Base-by-base conservation (phyloP, 2,797 vertebrate species). In the Buceros bicornis region DNA sequence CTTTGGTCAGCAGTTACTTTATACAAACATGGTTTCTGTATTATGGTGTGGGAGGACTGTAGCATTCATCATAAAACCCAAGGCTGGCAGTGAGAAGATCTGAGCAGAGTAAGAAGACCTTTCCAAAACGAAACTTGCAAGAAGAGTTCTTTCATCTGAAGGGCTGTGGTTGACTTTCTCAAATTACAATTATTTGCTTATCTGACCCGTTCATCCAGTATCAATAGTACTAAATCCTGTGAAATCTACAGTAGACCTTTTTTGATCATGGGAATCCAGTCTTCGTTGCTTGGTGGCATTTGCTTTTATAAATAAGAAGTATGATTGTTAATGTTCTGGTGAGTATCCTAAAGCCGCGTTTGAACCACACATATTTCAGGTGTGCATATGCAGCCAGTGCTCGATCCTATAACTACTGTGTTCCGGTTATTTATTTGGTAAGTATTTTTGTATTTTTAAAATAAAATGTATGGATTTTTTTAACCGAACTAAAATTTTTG, bases 401-500 rank as follows among this genome's bases (percentile, higher is more conserved):
- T 84, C 54, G 24, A n/a, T 50, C n/a, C 42, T 87, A 4, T 74
- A 77, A 56, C 31, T 14, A 2, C 25, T 70, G 16, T 60, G 29
- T 80, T 71, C 31, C 40, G 33, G 62, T 78, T 79, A 76, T 78
- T 84, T 70, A 35, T 84, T 79, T 82, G 95, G 71, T 97, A 87
- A 89, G 80, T 95, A 82, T 90, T 90, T 58, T 71, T 10, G 15
- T 72, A 47, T 77, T 91, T 89, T 69, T 51, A 17, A 86, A 88
- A 82, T 66, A 47, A 83, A 83, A 60, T 28, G 31, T 45, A 12
- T 82, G 25, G 42, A 17, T 16, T 61, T 48, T 31, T 78, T 72
- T 51, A 4, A 61, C 20, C 31, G 18, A 80, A 45, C 25, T 28
- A 21, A 72, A 54, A 19, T 60, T 66, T 90, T 80, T 80, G 13